Conservation (phyloP, 2,113 vertebrate species). For the Psophia crepitans region DNA sequence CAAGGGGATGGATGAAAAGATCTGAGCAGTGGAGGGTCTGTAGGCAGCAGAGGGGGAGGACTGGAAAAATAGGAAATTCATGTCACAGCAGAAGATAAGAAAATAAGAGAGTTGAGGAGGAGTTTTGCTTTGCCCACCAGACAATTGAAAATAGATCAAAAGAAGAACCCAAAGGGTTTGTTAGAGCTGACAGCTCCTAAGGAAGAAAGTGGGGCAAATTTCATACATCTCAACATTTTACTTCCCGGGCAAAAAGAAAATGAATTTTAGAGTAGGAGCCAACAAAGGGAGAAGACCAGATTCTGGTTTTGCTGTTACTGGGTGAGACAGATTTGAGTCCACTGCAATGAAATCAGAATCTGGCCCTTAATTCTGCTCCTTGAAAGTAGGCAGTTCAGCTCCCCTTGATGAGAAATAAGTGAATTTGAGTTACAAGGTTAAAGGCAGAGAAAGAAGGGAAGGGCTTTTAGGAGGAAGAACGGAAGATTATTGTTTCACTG, state of each 20-base stretch:
- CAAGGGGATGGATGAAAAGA: background rate
- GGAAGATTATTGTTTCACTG: background rate
- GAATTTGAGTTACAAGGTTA: background rate
- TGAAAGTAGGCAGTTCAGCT: background rate
- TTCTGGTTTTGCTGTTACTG: background rate
- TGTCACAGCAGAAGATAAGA: constrained; percentile 16
- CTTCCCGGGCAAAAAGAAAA: background rate
- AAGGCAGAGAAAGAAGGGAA: background rate
- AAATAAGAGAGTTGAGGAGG: constrained; percentile 36
- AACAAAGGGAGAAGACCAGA: background rate
- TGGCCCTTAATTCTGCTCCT: background rate
- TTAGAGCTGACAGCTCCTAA: constrained; percentile 48
- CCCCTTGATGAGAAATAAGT: background rate
- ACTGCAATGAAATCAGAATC: background rate
- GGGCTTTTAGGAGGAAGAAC: background rate
- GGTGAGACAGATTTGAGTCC: background rate
- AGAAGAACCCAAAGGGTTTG: constrained; percentile 52
- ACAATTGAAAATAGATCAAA: constrained; percentile 62
- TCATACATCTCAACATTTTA: constrained; percentile 9
- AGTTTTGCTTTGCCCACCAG: constrained; percentile 51
- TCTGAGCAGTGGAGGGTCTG: background rate
- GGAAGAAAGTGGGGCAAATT: constrained; percentile 54
- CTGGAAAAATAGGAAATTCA: background rate
- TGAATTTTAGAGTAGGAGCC: background rate
- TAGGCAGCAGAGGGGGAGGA: background rate